phyloP scores from a whole-genome alignment of 2,113 vertebrate species.

The Nipponia nippon region DNA sequence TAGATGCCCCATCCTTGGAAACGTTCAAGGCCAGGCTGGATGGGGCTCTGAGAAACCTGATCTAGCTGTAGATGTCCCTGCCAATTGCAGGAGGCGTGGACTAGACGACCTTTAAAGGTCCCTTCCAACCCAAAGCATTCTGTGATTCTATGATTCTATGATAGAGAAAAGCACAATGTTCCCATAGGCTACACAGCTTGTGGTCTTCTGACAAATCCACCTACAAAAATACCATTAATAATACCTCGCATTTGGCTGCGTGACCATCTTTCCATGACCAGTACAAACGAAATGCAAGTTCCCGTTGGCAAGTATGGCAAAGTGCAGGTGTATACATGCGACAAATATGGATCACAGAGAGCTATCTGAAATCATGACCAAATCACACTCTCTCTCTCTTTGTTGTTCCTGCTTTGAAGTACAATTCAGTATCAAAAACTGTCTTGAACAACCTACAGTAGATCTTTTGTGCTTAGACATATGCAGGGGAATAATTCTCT shows the following conservation, averaged over 20 bases:
- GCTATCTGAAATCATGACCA: not conserved
- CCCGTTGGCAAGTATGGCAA: not conserved
- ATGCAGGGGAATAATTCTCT: not conserved
- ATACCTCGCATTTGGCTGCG: not conserved
- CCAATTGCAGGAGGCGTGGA: too few species aligned
- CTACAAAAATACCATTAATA: not conserved
- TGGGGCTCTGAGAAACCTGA: too few species aligned
- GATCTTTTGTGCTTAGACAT: not conserved
- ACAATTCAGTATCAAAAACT: not conserved
- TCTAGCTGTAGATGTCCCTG: too few species aligned
- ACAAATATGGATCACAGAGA: not conserved
- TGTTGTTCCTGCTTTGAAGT: not conserved
- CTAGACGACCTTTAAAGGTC: too few species aligned
- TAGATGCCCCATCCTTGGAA: too few species aligned
- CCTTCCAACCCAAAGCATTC: too few species aligned
- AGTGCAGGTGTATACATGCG: accelerated
- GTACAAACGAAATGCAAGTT: accelerated
- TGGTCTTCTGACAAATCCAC: not conserved
- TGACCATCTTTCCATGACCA: not conserved
- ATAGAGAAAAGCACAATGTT: not conserved
- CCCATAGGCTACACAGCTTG: not conserved
- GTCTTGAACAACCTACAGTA: not conserved
- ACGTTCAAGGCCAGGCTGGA: too few species aligned
- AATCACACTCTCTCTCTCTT: not conserved
- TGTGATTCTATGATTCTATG: too few species aligned